Percentiles rank a stretch among this genome's conserved stretches.
Conservation (phyloP, 2,888 invertebrate species). For the Branchellion lobata region DNA sequence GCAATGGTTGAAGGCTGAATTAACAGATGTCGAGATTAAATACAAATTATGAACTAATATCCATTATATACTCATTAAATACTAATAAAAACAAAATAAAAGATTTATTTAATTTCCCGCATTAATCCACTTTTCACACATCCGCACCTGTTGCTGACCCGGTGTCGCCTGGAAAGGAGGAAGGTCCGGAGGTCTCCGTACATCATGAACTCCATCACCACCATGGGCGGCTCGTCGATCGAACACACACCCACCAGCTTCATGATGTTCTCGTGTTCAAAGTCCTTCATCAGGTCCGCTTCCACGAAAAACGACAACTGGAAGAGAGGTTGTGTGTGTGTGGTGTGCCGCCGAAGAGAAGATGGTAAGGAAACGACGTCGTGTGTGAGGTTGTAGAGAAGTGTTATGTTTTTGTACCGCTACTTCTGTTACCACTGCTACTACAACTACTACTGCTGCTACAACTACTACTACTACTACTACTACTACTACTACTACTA, state of each 20-base stretch:
- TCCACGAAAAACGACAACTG: conserved; percentile 82
- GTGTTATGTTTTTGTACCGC: not conserved
- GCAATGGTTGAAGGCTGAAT: too few relatives aligned
- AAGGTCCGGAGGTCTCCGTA: conserved; percentile 87
- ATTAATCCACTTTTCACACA: too few relatives aligned
- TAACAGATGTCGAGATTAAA: too few relatives aligned
- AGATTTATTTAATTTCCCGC: too few relatives aligned
- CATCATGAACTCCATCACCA: conserved; percentile 90
- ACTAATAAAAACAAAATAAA: too few relatives aligned
- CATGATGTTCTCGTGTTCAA: conserved; percentile 85
- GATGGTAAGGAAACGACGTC: too few relatives aligned
- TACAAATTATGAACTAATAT: too few relatives aligned
- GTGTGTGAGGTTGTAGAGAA: not conserved
- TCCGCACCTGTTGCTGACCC: conserved; percentile 68
- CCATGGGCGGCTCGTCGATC: conserved; percentile 81
- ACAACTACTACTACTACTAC: conserved; percentile 22
- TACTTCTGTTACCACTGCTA: conserved; percentile 13
- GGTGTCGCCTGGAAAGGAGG: conserved; percentile 78
- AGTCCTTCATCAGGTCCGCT: conserved; percentile 89
- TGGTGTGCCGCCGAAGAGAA: too few relatives aligned
- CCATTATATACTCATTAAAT: too few relatives aligned
- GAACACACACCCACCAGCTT: conserved; percentile 82
- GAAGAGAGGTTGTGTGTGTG: not conserved
- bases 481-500: conserved; percentile 20
- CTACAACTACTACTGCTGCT: conserved; percentile 16